Evolutionary conservation across 2,797 vertebrate genomes (phyloP).

Genomic region (Gymnocypris eckloni): DNA sequence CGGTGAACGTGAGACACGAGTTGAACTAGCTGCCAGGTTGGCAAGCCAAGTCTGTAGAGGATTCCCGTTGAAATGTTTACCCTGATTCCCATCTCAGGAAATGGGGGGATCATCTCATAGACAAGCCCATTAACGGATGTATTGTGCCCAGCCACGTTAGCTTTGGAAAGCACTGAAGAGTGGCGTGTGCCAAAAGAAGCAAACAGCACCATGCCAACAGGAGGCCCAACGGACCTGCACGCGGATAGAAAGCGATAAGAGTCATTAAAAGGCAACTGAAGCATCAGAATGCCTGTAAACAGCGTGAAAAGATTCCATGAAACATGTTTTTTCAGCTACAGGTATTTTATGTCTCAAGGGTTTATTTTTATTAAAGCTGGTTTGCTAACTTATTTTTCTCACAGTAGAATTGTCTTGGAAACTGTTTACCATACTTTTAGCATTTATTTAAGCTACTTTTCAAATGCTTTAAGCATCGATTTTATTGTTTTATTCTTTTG

Average conservation of each 20-base stretch:
- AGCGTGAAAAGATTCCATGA: slow-evolving; percentile 43
- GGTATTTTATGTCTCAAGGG: not conserved
- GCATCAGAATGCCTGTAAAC: slow-evolving; percentile 43
- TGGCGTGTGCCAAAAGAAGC: slow-evolving; percentile 75
- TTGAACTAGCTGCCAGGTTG: slow-evolving; percentile 51
- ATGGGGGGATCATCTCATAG: slow-evolving; percentile 79
- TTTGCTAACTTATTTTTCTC: not conserved
- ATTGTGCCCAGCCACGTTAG: slow-evolving; percentile 78
- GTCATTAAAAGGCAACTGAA: slow-evolving; percentile 60
- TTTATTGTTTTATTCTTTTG: not conserved
- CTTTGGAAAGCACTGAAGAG: slow-evolving; percentile 79
- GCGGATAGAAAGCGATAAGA: slow-evolving; percentile 77
- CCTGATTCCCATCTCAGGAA: slow-evolving; percentile 83
- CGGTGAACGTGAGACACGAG: slow-evolving; percentile 13
- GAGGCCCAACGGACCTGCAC: slow-evolving; percentile 71
- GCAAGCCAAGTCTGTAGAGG: slow-evolving; percentile 72
- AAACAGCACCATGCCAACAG: slow-evolving; percentile 73
- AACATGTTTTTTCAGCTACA: not conserved
- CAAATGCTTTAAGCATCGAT: not conserved
- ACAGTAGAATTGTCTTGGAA: not conserved
- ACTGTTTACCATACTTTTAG: not conserved
- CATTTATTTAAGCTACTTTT: not conserved
- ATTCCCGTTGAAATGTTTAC: slow-evolving; percentile 82
- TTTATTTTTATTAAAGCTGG: not conserved
- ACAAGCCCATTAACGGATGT: slow-evolving; percentile 81